A percentile compares a stretch with the other conserved stretches of the same genome.
phyloP scores from a whole-genome alignment of 2,113 vertebrate species.

The Blennius ocellaris region DNA sequence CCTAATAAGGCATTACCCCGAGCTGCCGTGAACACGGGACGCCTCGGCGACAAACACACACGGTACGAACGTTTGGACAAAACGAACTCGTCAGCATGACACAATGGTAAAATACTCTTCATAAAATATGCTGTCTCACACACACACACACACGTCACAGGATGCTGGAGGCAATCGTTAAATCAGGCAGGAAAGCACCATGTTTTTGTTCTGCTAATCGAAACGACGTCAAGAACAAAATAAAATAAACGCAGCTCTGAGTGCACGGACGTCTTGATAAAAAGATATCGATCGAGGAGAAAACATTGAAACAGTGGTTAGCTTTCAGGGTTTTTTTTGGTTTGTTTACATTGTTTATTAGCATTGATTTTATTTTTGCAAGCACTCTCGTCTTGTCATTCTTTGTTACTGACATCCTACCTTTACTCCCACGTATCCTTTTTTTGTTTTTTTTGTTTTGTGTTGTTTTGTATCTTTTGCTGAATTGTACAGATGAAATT shows the following conservation, averaged over 20 bases:
- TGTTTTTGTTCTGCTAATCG: background rate
- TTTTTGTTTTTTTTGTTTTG: conserved; percentile 5
- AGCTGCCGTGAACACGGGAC: conserved; percentile 21
- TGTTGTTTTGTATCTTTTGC: conserved; percentile 48
- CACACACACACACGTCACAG: background rate
- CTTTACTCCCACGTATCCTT: conserved; percentile 26
- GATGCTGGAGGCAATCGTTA: conserved; percentile 12
- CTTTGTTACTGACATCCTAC: conserved; percentile 52
- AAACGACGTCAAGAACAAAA: background rate
- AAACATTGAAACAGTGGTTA: conserved; percentile 53
- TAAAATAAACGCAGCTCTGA: conserved; percentile 15
- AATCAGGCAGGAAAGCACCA: background rate
- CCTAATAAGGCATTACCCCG: conserved; percentile 45
- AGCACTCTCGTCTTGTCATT: conserved; percentile 38
- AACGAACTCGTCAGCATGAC: conserved; percentile 29
- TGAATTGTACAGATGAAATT: conserved; percentile 74
- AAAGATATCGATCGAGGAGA: conserved; percentile 29
- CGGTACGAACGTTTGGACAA: conserved; percentile 32
- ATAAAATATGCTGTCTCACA: background rate
- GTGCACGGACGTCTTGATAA: conserved; percentile 5
- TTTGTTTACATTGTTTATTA: conserved; percentile 66
- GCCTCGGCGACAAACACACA: conserved; percentile 44
- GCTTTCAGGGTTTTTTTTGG: conserved; percentile 39
- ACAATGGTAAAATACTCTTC: conserved; percentile 19
- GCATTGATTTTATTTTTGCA: conserved; percentile 58